Percentiles rank a stretch among this genome's conserved stretches.
These are phyloP conservation scores for Crocuta crocuta DNA, from an alignment of 2,113 vertebrate species.

Conservation along the genomic window DNA sequence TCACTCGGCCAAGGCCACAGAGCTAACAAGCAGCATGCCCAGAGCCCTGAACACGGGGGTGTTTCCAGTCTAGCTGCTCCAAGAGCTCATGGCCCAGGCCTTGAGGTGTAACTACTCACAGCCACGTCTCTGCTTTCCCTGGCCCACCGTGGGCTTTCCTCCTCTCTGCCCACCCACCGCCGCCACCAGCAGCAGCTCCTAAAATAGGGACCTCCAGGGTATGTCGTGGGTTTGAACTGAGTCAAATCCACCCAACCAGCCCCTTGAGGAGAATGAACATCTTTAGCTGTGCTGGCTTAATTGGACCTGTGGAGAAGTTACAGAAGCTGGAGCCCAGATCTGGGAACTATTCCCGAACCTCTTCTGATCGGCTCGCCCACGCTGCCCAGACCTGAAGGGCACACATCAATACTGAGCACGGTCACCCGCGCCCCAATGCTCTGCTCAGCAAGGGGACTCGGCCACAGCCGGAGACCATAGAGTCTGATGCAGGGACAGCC, in stretches of 20 bases:
- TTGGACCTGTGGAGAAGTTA: neutral
- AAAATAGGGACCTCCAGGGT: neutral
- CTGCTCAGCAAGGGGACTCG: neutral
- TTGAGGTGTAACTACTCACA: neutral
- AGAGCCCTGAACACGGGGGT: neutral
- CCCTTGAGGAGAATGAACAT: neutral
- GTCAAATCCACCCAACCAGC: neutral
- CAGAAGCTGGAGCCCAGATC: neutral
- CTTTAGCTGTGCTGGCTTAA: neutral
- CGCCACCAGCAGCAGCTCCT: neutral
- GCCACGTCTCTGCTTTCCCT: neutral
- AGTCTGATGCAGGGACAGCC: neutral
- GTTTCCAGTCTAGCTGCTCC: neutral
- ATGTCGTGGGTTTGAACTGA: neutral
- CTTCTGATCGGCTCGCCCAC: neutral
- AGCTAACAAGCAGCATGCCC: neutral
- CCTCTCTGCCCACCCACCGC: neutral
- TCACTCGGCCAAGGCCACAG: neutral
- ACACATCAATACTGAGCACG: neutral
- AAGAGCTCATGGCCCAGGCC: neutral
- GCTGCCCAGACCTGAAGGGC: neutral
- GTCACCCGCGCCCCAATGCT: rapidly evolving
- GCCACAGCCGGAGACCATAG: neutral
- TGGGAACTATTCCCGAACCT: neutral
- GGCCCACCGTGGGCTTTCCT: rapidly evolving